Base-by-base conservation (phyloP, 2,888 invertebrate species). In the Acanthoscelides obtectus region DNA sequence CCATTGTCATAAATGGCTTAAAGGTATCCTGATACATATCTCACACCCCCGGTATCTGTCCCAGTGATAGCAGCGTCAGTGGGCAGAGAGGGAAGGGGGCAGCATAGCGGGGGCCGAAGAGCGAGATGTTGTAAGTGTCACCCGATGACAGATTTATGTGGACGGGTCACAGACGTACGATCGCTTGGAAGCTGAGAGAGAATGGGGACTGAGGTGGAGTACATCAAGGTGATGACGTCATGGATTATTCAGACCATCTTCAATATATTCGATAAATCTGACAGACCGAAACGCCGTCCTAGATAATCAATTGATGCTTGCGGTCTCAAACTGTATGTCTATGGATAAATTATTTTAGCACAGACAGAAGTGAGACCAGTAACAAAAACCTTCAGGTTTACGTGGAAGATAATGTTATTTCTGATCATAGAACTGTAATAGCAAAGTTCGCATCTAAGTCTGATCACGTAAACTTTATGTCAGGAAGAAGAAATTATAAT, bases 101-200 rank as follows among this genome's bases (percentile, higher is more conserved):
- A 19, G 68, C 68, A 20, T 66, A 25, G 68, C 22, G 68, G 68
- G 72, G 66, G 75, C 70, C 71, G 69, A 64, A 71, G 74, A 75
- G 77, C 73, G 78, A 77, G 76, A 77, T 74, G 75, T 75, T 77
- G 79, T 77, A 82, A 82, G 81, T 83, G 83, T 83, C 84, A 79
- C 78, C 75, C 79, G 83, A 79, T 85, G 86, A 85, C 86, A 85
- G 85, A 86, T 86, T 86, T 86, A 86, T 85, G 85, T 84, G 85
- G 85, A 85, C 85, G 85, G 84, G 84, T 85, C 84, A 83, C 82
- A 84, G 85, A 85, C 85, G 80, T 25, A 21, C 21, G 21, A 21
- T 20, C 66, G 21, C 66, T n/a, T 20, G 22, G 66, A 20, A 66
- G 66, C 20, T 8, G 19, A 66, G 6, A 20, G 22, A 20, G 66